These are phyloP conservation scores for Gibbula magus DNA, from an alignment of 2,888 invertebrate species.

Conservation along the genomic window DNA sequence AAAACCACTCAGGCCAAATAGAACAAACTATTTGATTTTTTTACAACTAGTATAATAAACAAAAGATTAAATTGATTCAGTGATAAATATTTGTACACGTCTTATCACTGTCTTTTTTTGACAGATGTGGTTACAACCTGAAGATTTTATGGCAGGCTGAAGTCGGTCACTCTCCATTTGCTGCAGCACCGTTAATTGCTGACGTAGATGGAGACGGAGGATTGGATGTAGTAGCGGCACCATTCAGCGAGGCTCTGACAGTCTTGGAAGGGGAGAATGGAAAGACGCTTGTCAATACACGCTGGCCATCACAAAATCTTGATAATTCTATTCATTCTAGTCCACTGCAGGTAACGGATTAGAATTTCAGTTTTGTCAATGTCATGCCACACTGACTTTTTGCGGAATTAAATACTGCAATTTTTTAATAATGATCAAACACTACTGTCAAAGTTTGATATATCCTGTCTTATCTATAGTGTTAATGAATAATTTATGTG, in stretches of 20 bases:
- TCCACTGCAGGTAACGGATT: constrained; percentile 65
- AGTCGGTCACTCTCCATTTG: constrained; percentile 68
- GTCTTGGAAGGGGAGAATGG: constrained; percentile 66
- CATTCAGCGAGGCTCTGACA: constrained; percentile 68
- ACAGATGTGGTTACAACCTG: constrained; percentile 66
- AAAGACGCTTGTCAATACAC: constrained; percentile 46
- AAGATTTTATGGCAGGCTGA: constrained; percentile 69
- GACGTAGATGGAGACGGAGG: constrained; percentile 68
- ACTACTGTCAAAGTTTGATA: too few relatives aligned
- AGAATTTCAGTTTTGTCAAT: not conserved
- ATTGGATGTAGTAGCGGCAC: constrained; percentile 67
- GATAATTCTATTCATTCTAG: constrained; percentile 67
- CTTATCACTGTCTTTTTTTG: not conserved
- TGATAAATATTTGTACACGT: not conserved
- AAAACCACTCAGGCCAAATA: not conserved
- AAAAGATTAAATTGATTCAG: not conserved
- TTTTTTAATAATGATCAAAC: too few relatives aligned
- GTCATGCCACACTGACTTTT: not conserved
- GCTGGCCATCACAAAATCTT: constrained; percentile 68
- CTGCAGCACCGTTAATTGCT: constrained; percentile 65
- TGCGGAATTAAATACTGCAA: too few relatives aligned
- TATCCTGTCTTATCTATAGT: too few relatives aligned
- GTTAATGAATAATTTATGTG: too few relatives aligned
- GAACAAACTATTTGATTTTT: not conserved
- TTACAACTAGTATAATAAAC: not conserved